phyloP scores from a whole-genome alignment of 2,888 invertebrate genomes.

The Microchrysa polita region DNA sequence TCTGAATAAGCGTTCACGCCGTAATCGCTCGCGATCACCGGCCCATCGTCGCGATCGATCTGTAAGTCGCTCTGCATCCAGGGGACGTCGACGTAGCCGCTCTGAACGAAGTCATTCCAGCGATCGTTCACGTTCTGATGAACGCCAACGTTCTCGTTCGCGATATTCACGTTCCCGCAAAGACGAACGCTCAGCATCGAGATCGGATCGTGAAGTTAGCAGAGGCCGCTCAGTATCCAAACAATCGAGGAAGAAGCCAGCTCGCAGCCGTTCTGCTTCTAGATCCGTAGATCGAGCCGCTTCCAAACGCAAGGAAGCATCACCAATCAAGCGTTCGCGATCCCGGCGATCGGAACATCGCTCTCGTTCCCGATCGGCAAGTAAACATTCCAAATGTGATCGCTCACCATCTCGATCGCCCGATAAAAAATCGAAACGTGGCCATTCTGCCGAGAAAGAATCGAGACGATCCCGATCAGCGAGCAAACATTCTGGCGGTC shows the following conservation, averaged over 20 bases:
- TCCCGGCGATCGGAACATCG: too few species aligned
- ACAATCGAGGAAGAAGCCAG: not conserved
- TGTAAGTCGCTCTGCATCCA: not conserved
- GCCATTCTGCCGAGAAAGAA: too few species aligned
- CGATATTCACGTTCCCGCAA: not conserved
- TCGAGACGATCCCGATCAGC: too few species aligned
- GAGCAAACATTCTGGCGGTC: too few species aligned
- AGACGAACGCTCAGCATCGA: not conserved
- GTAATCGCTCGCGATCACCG: not conserved
- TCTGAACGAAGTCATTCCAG: not conserved
- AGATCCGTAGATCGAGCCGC: too few species aligned
- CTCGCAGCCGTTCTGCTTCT: not conserved
- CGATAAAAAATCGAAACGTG: too few species aligned
- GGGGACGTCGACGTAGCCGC: not conserved
- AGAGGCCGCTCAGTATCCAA: not conserved
- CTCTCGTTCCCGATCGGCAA: too few species aligned
- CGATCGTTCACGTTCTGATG: not conserved
- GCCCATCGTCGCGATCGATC: slow-evolving; percentile 10
- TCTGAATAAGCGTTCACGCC: slow-evolving; percentile 1
- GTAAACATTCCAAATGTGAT: too few species aligned
- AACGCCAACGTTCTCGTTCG: not conserved
- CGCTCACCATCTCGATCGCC: too few species aligned
- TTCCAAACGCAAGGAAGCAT: too few species aligned
- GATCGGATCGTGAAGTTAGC: not conserved
- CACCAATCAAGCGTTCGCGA: too few species aligned